Evolutionary conservation across 2,888 invertebrate species (phyloP), one percentile per base, ranked within the genome.

Genomic region (Pardosa pseudoannulata): DNA sequence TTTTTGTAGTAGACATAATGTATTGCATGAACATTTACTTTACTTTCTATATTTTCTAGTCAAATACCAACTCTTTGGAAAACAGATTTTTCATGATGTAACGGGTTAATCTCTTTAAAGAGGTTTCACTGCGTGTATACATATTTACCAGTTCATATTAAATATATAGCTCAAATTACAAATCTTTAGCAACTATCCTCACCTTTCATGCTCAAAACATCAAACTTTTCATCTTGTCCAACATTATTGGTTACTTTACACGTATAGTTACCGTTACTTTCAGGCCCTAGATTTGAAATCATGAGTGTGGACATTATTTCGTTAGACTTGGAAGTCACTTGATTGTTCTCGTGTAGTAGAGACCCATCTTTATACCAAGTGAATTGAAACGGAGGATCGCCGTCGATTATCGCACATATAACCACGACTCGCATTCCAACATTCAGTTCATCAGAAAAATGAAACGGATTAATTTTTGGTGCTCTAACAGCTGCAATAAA

Each of bases 221-320:
- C 36, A 16, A 11, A 28, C 13, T 39, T 39, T 27, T 70, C 70
- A 9, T 70, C 39, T 27, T 5, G 9, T 39, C 70, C 70, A 50
- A 0, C 67, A 23, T 1, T 7, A 39, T 83, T 83, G n/a, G 13
- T 28, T 1, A 65, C 83, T 27, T 16, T 16, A 41, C 83, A 83
- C 6, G 83, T 68, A 46, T 83, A 83, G 50, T 71, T 80, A 13
- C 79, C 85, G 23, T 50, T 72, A 36, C 56, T 50, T 6, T 72
- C 50, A 1, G 72, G 56, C 16, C 31, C 72, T 6, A 70, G 23
- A 2, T 71, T 71, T 13, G 29, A n/a, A 6, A 71, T 46, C 9
- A 19, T 46, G 0, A 71, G 5, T 2, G 23, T 46, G 29, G 71
- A 71, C 1, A 23, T 46, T 13, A 28, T 41, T 23, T 23, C 71